A percentile compares a stretch with the other conserved stretches of the same genome.
These are phyloP conservation scores for Agapetus fuscipes DNA, from an alignment of 2,888 invertebrate genomes.

Conservation along the genomic window DNA sequence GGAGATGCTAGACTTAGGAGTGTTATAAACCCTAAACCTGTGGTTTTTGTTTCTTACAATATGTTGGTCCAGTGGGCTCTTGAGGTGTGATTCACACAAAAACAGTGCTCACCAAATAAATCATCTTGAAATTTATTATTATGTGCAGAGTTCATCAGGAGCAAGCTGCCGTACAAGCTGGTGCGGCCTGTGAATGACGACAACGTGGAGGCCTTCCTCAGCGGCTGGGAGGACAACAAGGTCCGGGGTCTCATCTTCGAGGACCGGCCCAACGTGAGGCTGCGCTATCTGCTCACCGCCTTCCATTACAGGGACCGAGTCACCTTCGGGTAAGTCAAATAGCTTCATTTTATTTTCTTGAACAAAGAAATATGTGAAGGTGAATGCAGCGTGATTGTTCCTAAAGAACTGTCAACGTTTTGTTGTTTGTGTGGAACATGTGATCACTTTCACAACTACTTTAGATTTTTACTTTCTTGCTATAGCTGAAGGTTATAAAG, in stretches of 20 bases:
- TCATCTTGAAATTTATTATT: conserved; percentile 9
- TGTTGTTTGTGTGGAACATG: too few relatives aligned
- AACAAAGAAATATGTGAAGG: too few relatives aligned
- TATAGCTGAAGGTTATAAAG: too few relatives aligned
- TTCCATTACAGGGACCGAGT: conserved; percentile 79
- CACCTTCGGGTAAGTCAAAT: conserved; percentile 67
- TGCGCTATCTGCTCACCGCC: conserved; percentile 82
- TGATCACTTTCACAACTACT: too few relatives aligned
- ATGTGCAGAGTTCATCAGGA: conserved; percentile 70
- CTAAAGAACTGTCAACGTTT: too few relatives aligned
- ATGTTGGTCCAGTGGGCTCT: too few relatives aligned
- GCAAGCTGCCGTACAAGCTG: conserved; percentile 76
- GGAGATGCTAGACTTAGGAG: too few relatives aligned
- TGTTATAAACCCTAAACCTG: background rate
- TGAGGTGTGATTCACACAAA: too few relatives aligned
- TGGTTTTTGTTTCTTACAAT: too few relatives aligned
- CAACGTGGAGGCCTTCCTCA: conserved; percentile 68
- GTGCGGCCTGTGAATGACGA: conserved; percentile 60
- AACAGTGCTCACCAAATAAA: too few relatives aligned
- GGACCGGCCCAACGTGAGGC: conserved; percentile 61
- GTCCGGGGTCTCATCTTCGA: conserved; percentile 86
- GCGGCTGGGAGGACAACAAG: conserved; percentile 86
- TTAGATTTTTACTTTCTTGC: too few relatives aligned
- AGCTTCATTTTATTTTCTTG: conserved; percentile 14
- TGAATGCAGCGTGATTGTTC: too few relatives aligned